phyloP scores from a whole-genome alignment of 2,113 vertebrate genomes.

The Collichthys lucidus region DNA sequence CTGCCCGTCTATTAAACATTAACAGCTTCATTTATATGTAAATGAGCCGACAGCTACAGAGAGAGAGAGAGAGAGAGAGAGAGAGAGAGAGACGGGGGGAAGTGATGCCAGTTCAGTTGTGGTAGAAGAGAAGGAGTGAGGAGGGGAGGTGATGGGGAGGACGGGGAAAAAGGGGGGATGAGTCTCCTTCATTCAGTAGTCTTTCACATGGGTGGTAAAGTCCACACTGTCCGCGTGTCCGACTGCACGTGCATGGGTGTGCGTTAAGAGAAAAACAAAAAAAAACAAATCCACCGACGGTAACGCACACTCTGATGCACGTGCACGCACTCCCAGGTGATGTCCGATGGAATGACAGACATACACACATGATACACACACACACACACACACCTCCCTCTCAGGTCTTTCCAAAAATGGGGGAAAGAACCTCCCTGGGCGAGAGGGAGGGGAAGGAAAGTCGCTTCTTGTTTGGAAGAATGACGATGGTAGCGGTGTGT shows the following conservation, averaged over 20 bases:
- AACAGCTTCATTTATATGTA: constrained; percentile 89
- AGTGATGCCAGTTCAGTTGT: constrained; percentile 81
- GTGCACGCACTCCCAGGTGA: constrained; percentile 50
- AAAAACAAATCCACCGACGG: constrained; percentile 36
- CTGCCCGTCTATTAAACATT: constrained; percentile 88
- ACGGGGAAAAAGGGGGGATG: constrained; percentile 13
- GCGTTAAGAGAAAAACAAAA: neutral
- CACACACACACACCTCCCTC: constrained; percentile 54
- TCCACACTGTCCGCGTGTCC: constrained; percentile 56
- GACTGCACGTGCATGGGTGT: constrained; percentile 45
- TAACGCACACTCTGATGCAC: constrained; percentile 41
- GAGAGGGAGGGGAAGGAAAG: constrained; percentile 36
- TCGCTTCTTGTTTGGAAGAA: constrained; percentile 24
- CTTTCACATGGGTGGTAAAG: constrained; percentile 63
- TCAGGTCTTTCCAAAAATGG: constrained; percentile 47
- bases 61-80: no score
- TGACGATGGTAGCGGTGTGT: neutral
- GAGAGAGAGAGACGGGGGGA: constrained; percentile 67
- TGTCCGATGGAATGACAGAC: constrained; percentile 44
- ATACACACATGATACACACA: constrained; percentile 21
- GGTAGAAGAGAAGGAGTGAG: constrained; percentile 66
- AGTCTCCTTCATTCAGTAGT: constrained; percentile 72
- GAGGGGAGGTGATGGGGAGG: constrained; percentile 22
- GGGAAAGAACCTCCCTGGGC: constrained; percentile 46
- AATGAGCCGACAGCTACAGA: constrained; percentile 83